Conservation (phyloP, 2,797 vertebrate genomes). For the Molossus alvarezi region DNA sequence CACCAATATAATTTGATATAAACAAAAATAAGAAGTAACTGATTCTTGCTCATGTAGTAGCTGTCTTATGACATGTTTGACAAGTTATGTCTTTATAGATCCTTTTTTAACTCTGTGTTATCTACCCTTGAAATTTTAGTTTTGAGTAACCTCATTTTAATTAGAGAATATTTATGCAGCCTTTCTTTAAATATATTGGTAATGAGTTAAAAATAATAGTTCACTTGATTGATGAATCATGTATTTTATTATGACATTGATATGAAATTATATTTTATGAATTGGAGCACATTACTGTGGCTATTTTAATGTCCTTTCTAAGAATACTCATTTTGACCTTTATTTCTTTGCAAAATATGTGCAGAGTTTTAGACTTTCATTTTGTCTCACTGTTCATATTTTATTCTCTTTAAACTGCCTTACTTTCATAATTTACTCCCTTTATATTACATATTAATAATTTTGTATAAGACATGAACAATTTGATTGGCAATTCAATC, state of each 20-base stretch:
- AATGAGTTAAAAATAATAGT: slow-evolving; percentile 4
- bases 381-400: slow-evolving; percentile 61
- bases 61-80: not conserved
- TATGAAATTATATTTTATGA: slow-evolving; percentile 71
- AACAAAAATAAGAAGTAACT: not conserved
- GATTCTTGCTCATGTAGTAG: not conserved
- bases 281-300: not conserved
- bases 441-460: slow-evolving; percentile 64
- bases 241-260: not conserved
- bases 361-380: slow-evolving; percentile 58
- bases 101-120: not conserved
- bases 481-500: slow-evolving; percentile 62
- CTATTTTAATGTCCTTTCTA: slow-evolving; percentile 50
- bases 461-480: slow-evolving; percentile 68
- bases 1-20: not conserved
- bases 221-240: slow-evolving; percentile 16
- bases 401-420: slow-evolving; percentile 71
- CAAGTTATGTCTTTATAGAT: not conserved
- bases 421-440: slow-evolving; percentile 69
- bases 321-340: not conserved
- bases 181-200: not conserved
- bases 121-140: not conserved
- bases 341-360: slow-evolving; percentile 50
- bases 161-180: not conserved
- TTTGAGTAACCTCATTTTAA: slow-evolving; percentile 19